Percentiles rank a stretch among this genome's conserved stretches.
These are phyloP conservation scores for Heteropelma amictum DNA, from an alignment of 2,888 invertebrate species.

Conservation along the genomic window DNA sequence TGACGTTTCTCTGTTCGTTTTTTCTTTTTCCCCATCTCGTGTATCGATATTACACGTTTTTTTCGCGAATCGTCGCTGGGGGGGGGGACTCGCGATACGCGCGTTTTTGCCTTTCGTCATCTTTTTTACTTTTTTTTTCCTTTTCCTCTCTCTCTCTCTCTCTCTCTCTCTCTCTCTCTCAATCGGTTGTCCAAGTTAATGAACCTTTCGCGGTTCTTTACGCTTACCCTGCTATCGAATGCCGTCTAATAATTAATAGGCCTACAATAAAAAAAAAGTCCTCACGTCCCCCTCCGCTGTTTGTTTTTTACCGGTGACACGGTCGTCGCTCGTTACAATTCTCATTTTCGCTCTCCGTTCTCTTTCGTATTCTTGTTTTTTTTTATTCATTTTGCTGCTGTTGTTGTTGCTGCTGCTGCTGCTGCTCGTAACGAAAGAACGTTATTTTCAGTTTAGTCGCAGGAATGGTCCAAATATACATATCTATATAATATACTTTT, in stretches of 20 bases:
- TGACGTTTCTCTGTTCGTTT: background rate
- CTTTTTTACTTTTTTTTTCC: conserved; percentile 50
- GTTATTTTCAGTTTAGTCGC: conserved; percentile 76
- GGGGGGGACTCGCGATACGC: conserved; percentile 61
- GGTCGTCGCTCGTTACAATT: conserved; percentile 63
- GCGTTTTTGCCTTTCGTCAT: conserved; percentile 58
- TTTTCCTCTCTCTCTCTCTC: conserved; percentile 36
- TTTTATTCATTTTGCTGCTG: conserved; percentile 63
- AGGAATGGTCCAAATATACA: conserved; percentile 78
- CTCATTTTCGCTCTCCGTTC: conserved; percentile 26
- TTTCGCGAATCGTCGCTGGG: conserved; percentile 55
- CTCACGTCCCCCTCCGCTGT: conserved; percentile 53
- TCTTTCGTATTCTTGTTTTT: conserved; percentile 44
- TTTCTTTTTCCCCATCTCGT: conserved; percentile 22
- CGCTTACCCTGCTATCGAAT: conserved; percentile 62
- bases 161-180: conserved; percentile 51
- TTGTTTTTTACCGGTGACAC: conserved; percentile 67
- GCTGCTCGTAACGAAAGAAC: conserved; percentile 76
- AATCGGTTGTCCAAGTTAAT: no score
- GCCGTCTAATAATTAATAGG: conserved; percentile 57
- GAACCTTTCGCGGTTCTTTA: conserved; percentile 65
- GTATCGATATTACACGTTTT: conserved; percentile 52
- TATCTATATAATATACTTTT: conserved; percentile 78
- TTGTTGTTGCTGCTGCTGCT: conserved; percentile 63
- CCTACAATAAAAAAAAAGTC: conserved; percentile 60